phyloP scores from a whole-genome alignment of 2,888 invertebrate species.

The Stictocephala bisonia region DNA sequence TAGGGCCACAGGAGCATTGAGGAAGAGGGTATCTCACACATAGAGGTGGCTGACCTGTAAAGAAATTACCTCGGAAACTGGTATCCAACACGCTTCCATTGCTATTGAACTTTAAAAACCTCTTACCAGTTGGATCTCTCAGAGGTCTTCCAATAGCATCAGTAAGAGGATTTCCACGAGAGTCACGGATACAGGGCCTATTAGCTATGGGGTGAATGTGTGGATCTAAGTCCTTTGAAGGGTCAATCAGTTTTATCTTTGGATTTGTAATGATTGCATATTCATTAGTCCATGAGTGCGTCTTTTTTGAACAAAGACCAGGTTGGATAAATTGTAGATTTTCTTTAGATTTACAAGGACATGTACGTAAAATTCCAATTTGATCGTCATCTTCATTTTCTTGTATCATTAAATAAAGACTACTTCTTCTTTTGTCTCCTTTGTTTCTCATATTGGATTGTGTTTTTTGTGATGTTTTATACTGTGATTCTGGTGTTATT shows the following conservation, averaged over 20 bases:
- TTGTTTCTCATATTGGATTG: too few relatives aligned
- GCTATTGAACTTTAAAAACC: neutral
- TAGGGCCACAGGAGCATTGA: neutral
- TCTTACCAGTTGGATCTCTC: slow-evolving; percentile 9
- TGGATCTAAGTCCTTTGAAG: slow-evolving; percentile 21
- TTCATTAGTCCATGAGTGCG: slow-evolving; percentile 22
- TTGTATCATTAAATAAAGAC: too few relatives aligned
- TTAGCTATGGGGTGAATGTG: slow-evolving; percentile 18
- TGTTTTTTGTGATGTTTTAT: too few relatives aligned
- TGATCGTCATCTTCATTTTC: too few relatives aligned
- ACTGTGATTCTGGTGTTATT: too few relatives aligned
- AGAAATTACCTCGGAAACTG: slow-evolving; percentile 15
- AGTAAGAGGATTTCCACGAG: slow-evolving; percentile 16
- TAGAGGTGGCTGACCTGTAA: slow-evolving; percentile 10
- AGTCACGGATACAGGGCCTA: slow-evolving; percentile 19
- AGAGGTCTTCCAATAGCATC: slow-evolving; percentile 25
- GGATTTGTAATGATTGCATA: slow-evolving; percentile 20
- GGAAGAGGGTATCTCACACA: slow-evolving; percentile 29
- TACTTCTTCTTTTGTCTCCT: too few relatives aligned
- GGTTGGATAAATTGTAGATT: slow-evolving; percentile 31
- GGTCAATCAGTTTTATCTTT: slow-evolving; percentile 5
- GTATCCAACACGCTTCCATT: slow-evolving; percentile 30
- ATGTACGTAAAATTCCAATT: too few relatives aligned
- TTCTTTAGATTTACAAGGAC: too few relatives aligned
- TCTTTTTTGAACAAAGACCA: slow-evolving; percentile 8